phyloP scores from a whole-genome alignment of 2,888 invertebrate species.

The Thera britannica region DNA sequence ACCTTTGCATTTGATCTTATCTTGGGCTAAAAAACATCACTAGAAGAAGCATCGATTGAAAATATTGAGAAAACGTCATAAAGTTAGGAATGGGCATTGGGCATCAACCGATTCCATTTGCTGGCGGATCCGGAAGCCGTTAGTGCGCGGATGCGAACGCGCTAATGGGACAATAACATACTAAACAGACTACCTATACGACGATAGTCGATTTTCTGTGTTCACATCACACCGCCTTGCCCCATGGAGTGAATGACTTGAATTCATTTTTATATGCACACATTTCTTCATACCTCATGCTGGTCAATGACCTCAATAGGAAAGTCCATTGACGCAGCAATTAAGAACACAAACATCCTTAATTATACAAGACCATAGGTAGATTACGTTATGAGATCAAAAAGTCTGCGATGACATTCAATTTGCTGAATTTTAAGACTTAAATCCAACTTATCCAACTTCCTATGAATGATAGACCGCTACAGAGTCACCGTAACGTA shows the following conservation, averaged over 20 bases:
- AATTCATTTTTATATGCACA: conserved; percentile 11
- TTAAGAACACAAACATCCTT: neutral
- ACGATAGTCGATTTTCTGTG: conserved; percentile 27
- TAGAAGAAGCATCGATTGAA: neutral
- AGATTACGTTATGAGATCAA: no score
- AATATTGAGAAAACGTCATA: conserved; percentile 5
- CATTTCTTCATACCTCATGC: neutral
- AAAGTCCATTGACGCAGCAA: neutral
- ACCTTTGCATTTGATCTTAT: no score
- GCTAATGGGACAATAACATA: conserved; percentile 34
- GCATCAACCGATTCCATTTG: conserved; percentile 24
- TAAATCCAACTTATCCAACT: no score
- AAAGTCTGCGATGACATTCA: no score
- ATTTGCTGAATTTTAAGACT: no score
- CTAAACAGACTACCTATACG: neutral
- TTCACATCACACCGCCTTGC: conserved; percentile 20
- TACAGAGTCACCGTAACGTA: no score
- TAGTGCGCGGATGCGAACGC: conserved; percentile 41
- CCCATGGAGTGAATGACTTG: conserved; percentile 6
- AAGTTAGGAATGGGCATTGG: conserved; percentile 12
- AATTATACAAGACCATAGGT: neutral
- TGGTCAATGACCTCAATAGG: conserved; percentile 7
- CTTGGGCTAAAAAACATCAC: no score
- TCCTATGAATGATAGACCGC: no score
- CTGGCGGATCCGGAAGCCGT: conserved; percentile 39